Percentiles rank a stretch among this genome's conserved stretches.
phyloP scores from a whole-genome alignment of 2,888 invertebrate genomes.

The Cheilosia vulpina region DNA sequence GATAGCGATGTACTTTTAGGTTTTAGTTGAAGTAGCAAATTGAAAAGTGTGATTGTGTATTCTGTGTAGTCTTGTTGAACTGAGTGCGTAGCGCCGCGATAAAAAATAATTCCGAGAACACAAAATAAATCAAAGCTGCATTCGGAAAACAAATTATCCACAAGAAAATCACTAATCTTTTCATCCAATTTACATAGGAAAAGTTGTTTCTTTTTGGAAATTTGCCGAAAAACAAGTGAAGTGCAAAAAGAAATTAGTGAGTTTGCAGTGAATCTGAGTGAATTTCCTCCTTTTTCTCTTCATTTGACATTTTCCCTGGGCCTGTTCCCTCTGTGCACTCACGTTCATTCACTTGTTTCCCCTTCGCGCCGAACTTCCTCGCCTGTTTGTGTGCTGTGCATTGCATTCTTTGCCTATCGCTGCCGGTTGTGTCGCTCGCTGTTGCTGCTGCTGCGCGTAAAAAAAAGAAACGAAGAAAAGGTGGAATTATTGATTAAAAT shows the following conservation, averaged over 20 bases:
- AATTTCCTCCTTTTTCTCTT: conserved; percentile 55
- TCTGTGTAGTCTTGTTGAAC: conserved; percentile 57
- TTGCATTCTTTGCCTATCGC: conserved; percentile 66
- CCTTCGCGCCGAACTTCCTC: conserved; percentile 57
- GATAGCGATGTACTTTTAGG: conserved; percentile 42
- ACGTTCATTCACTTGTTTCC: conserved; percentile 73
- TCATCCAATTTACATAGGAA: conserved; percentile 3
- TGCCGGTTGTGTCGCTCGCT: conserved; percentile 65
- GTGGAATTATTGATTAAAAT: conserved; percentile 71
- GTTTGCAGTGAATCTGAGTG: conserved; percentile 65
- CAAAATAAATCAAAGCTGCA: neutral
- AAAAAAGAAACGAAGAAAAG: conserved; percentile 25
- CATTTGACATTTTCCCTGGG: conserved; percentile 73
- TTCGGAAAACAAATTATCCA: conserved; percentile 14
- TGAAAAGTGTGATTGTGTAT: conserved; percentile 67
- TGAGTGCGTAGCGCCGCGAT: conserved; percentile 61
- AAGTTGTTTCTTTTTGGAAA: neutral
- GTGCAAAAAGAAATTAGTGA: conserved; percentile 64
- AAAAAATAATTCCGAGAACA: conserved; percentile 22
- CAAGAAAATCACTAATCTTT: conserved; percentile 6
- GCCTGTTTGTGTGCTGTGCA: conserved; percentile 6
- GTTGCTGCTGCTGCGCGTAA: conserved; percentile 73
- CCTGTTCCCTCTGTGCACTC: conserved; percentile 67
- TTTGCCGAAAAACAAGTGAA: conserved; percentile 47
- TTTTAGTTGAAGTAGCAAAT: conserved; percentile 68